phyloP scores from a whole-genome alignment of 2,888 invertebrate genomes.

The Cephonodes hylas region DNA sequence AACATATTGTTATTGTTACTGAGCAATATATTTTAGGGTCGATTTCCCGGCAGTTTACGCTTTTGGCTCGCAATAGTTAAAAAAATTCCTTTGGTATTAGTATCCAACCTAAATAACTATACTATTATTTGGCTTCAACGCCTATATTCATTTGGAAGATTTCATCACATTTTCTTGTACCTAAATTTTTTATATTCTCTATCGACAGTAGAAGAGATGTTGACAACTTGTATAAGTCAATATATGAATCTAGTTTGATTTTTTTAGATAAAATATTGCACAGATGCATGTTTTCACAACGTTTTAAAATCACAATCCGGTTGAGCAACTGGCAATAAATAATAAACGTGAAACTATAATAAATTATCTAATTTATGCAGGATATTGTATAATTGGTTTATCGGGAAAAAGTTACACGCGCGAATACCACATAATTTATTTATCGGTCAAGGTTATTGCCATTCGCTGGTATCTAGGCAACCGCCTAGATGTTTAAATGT shows the following conservation, averaged over 20 bases:
- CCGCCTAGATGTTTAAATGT: neutral
- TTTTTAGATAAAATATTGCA: neutral
- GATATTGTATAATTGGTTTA: neutral
- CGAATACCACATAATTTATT: neutral
- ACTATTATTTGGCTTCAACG: too few relatives aligned
- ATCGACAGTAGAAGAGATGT: too few relatives aligned
- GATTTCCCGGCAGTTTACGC: too few relatives aligned
- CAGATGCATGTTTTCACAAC: neutral
- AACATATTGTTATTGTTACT: too few relatives aligned
- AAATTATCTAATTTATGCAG: neutral
- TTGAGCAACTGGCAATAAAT: neutral
- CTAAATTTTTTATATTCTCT: too few relatives aligned
- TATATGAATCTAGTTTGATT: neutral
- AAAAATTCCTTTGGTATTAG: too few relatives aligned
- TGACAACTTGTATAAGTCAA: neutral
- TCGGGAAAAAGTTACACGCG: neutral
- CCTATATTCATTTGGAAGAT: too few relatives aligned
- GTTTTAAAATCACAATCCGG: too few relatives aligned
- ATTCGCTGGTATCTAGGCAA: neutral
- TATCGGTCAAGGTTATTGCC: neutral
- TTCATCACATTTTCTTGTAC: too few relatives aligned
- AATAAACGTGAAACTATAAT: neutral
- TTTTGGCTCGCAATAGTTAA: too few relatives aligned
- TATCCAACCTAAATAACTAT: too few relatives aligned
- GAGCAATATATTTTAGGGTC: too few relatives aligned